These are phyloP conservation scores for Ennomos fuscantarius DNA, from an alignment of 2,888 invertebrate species.

Conservation along the genomic window DNA sequence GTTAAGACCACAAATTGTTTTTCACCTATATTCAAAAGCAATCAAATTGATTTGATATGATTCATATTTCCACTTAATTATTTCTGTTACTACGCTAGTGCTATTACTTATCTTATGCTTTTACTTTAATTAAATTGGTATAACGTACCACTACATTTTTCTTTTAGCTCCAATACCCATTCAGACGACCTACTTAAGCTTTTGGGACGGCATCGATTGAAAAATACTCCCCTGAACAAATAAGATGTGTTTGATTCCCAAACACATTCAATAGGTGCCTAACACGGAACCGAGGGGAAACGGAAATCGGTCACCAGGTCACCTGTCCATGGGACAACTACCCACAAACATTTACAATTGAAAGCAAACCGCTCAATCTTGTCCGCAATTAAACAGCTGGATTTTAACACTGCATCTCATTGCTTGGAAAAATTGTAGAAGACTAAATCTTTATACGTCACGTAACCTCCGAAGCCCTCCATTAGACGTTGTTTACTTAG, in stretches of 20 bases:
- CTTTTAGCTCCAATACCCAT: no score
- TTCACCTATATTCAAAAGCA: no score
- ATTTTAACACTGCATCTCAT: conserved; percentile 30
- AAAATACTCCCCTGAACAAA: conserved; percentile 24
- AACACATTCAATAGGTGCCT: conserved; percentile 32
- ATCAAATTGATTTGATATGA: no score
- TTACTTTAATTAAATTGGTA: no score
- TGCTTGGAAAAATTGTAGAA: conserved; percentile 57
- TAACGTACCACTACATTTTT: no score
- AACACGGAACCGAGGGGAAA: conserved; percentile 29
- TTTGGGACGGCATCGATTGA: conserved; percentile 14
- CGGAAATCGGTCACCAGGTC: conserved; percentile 37
- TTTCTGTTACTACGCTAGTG: no score
- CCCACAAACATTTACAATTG: conserved; percentile 20
- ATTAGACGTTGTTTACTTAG: conserved; percentile 82
- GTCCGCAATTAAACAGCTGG: conserved; percentile 35
- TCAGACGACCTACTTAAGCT: conserved; percentile 1
- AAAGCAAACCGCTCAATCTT: conserved; percentile 30
- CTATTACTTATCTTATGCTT: no score
- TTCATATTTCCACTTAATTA: no score
- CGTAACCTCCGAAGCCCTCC: conserved; percentile 79
- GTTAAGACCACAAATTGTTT: no score
- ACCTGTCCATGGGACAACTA: conserved; percentile 23
- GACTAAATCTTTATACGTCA: conserved; percentile 69
- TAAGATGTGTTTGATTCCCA: conserved; percentile 30